Base-by-base conservation (phyloP, 1,140 invertebrate genomes). In the Drosophila arizonae region DNA sequence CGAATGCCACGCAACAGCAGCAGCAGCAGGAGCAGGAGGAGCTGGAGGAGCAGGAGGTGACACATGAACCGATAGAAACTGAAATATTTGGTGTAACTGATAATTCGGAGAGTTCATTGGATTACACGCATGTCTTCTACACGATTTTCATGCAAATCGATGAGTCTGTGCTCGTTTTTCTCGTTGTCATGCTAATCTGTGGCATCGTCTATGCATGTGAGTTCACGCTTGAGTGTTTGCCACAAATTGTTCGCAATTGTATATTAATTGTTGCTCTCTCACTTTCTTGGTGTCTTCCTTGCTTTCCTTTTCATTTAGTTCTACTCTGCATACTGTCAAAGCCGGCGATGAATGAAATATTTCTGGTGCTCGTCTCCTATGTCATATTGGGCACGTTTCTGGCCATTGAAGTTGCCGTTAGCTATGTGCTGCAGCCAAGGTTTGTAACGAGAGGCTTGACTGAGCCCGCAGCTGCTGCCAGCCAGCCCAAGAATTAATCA, bases 271-370 rank as follows among this genome's bases (percentile, higher is more conserved):
- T 30, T 52, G 51, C 51, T 2, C 24, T 26, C 15, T 17, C 15
- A 9, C n/a, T n/a, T 13, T 46, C 4, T 54, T 11, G 56, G 21
- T 51, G 39, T 50, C 33, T 36, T 52, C 21, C 39, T 6, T 48
- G 8, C 62, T 58, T 58, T 61, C 33, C 36, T 48, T 64, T 50
- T 21, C 41, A 52, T 64, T 52, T 94, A 94, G 95, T 94, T 76
- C 92, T 97, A 60, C 94, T 96, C 58, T 94, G 94, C 21, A 94
- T 96, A 50, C 94, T 97, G 46, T 95, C 95, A 63, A 94, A 96
- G 73, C 95, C 96, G 17, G 95, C 96, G 6, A 96, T 97, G 93
- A 97, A 97, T 92, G 97, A 97, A 90, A 95, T 97, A 50, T 96
- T 97, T 91, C 93, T 98, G 11, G 94, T 97, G 6, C 94, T 95